Evolutionary conservation across 1,140 invertebrate genomes (phyloP).

Genomic region (Halyomorpha halys): DNA sequence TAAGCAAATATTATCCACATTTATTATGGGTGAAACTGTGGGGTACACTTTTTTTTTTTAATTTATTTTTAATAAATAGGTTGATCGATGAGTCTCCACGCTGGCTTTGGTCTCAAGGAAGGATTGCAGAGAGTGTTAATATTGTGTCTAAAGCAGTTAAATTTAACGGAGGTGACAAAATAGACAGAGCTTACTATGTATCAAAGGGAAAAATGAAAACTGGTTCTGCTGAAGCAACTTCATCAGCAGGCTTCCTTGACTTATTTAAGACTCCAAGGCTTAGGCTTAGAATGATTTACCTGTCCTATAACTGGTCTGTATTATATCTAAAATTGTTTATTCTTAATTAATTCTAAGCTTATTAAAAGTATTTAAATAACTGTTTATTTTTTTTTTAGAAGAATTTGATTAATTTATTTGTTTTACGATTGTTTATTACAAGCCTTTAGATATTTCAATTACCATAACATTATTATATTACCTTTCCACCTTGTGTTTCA

Average conservation of each 20-base stretch:
- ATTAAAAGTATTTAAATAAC: neutral
- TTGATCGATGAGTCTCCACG: slow-evolving; percentile 74
- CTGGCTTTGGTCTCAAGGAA: slow-evolving; percentile 72
- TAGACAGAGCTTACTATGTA: slow-evolving; percentile 50
- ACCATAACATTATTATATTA: no score
- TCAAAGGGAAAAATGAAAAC: slow-evolving; percentile 40
- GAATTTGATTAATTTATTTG: no score
- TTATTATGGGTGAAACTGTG: no score
- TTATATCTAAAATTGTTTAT: slow-evolving; percentile 25
- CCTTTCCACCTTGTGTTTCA: no score
- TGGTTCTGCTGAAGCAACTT: slow-evolving; percentile 13
- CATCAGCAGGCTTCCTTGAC: slow-evolving; percentile 43
- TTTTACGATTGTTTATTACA: no score
- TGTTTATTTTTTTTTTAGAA: no score
- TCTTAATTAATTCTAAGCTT: neutral
- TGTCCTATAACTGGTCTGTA: slow-evolving; percentile 64
- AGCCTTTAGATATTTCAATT: no score
- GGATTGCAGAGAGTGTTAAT: slow-evolving; percentile 52
- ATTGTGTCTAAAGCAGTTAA: slow-evolving; percentile 58
- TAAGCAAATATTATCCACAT: no score
- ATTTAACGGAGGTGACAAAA: slow-evolving; percentile 47
- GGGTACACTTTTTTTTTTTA: no score
- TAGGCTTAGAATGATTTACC: slow-evolving; percentile 64
- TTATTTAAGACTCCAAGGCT: slow-evolving; percentile 69
- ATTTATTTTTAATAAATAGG: neutral